These are phyloP conservation scores for Diaphora mendica DNA, from an alignment of 2,888 invertebrate species.

Conservation along the genomic window DNA sequence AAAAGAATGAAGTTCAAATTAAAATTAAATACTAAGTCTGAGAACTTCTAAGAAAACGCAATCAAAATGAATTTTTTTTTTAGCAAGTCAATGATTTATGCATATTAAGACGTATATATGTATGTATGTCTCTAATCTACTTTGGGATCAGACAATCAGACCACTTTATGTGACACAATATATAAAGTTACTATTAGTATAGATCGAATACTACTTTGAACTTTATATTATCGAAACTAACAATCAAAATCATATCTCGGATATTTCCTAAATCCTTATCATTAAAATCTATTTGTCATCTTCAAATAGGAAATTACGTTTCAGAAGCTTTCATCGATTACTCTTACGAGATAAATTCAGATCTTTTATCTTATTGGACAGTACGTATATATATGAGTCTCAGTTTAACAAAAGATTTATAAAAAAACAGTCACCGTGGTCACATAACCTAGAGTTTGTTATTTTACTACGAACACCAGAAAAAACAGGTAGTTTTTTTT, in stretches of 20 bases:
- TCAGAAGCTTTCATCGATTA: constrained; percentile 56
- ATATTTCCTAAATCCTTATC: constrained; percentile 6
- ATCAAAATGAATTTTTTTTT: too few species aligned
- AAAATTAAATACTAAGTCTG: too few species aligned
- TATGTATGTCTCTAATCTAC: neutral
- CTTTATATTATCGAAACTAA: neutral
- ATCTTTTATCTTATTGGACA: constrained; percentile 45
- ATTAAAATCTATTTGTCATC: neutral
- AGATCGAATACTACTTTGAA: neutral
- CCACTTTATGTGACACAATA: neutral
- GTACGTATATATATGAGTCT: constrained; percentile 51
- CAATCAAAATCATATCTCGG: constrained; percentile 4
- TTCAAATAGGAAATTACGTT: constrained; percentile 47
- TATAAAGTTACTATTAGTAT: neutral
- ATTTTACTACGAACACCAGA: neutral
- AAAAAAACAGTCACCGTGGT: neutral
- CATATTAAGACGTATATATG: too few species aligned
- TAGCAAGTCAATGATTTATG: too few species aligned
- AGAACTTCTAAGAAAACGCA: too few species aligned
- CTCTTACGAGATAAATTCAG: constrained; percentile 55
- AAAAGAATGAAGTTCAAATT: too few species aligned
- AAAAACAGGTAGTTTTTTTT: neutral
- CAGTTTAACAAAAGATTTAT: neutral
- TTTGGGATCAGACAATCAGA: neutral
- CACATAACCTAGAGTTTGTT: neutral